Evolutionary conservation across 2,888 invertebrate species (phyloP), one percentile per base, ranked within the genome.

Genomic region (Oxycera nigricornis): DNA sequence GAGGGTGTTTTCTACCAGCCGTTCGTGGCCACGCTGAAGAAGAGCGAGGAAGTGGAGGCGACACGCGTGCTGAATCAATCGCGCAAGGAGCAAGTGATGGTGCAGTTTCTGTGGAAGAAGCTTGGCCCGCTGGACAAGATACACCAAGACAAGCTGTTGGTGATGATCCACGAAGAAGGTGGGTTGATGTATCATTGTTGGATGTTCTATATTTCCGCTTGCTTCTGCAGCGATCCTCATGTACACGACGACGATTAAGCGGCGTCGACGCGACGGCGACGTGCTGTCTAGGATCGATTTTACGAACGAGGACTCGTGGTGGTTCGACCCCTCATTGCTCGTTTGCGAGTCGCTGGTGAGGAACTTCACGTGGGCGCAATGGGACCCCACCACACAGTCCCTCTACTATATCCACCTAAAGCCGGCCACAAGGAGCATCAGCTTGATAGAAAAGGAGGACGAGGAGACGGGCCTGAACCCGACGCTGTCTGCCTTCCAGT

Each of bases 281-380:
- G 52, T 50, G 46, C 30, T 65, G 46, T 86, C 1, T 74, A 78
- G 65, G 22, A 73, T 73, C 30, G 80, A 83, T 76, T 81, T 82
- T 70, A 73, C 77, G 0, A 74, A 79, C 26, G 77, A 79, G 22
- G 79, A 80, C n/a, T 78, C 77, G 1, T 89, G 89, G 89, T 86
- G 86, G 14, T 86, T 89, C 77, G 89, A 89, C 80, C 87, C 87
- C 0, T 86, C 86, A 17, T 85, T 88, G 17, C 80, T 89, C 0
- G 86, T 87, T 26, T 87, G 88, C 2, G 90, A 90, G 79, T 87
- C 86, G 6, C 85, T 90, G 77, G 92, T 93, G 1, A 90, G 90
- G 81, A 89, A 89, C 55, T 94, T 94, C 81, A 90, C 91, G 41
- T 95, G 94, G 94, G 93, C 94, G 0, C 95, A 95, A 80, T 95